Base-by-base conservation (phyloP, 30 jellyfish, hydroid and myxozoan genomes). In the Aurelia sp. region DNA sequence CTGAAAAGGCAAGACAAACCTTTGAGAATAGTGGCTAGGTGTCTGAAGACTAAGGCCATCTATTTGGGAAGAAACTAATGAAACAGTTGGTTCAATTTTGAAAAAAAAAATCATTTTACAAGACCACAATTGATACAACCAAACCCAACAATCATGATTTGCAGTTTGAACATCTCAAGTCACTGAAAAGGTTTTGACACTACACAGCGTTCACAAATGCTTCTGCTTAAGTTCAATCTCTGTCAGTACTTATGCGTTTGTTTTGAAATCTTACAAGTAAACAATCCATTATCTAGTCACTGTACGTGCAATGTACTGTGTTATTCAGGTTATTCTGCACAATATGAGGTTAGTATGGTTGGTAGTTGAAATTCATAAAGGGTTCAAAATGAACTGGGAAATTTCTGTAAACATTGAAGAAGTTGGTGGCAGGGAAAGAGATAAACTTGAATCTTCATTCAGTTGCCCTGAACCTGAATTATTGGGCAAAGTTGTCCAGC, bases 1-100 rank as follows among this genome's bases (percentile, higher is more conserved):
- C 67, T 58, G 67, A 58, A 58, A 58, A 58, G 5, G 24, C 67
- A 58, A 58, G 67, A 20, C 5, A 58, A 58, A 58, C 3, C 67
- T 58, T 58, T 58, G 67, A 58, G 5, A 58, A 58, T 58, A n/a
- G n/a, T n/a, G n/a, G n/a, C n/a, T n/a, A n/a, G n/a, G 67, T 58
- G 4, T 58, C 67, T 58, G 67, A 58, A 58, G 67, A 58, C 3
- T 58, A 58, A 3, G 5, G 5, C 67, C 67, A 58, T 58, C 67
- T 58, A 58, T 58, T 58, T 17, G n/a, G 24, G 2, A 58, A 20
- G 24, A 58, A 58, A 17, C 67, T 58, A 58, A 58, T 58, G 3
- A 58, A 58, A 58, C 67, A 2, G 24, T 5, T 2, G 67, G 67
- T 6, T 58, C 67, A 58, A 58, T 58, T 58, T 58, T 58, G 67